phyloP scores from a whole-genome alignment of 2,113 vertebrate species.

The Corapipo altera region DNA sequence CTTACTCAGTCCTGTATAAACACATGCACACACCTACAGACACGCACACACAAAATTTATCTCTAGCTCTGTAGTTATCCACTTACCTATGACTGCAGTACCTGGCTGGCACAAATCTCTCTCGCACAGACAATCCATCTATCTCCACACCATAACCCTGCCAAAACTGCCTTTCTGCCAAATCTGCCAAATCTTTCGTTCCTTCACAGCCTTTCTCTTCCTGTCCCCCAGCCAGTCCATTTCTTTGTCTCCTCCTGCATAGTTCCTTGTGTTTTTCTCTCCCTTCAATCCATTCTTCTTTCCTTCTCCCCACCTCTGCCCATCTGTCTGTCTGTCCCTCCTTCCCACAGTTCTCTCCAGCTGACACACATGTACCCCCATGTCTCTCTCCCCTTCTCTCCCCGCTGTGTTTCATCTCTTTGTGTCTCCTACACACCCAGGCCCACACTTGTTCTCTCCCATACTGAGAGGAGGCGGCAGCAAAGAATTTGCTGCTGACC shows the following conservation, averaged over 20 bases:
- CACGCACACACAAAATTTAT: background rate
- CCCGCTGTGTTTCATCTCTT: background rate
- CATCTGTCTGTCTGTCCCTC: background rate
- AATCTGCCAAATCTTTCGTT: background rate
- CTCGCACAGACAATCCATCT: background rate
- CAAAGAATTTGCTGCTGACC: constrained; percentile 72
- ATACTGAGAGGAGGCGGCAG: constrained; percentile 55
- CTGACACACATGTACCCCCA: background rate
- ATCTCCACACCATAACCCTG: background rate
- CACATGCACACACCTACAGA: no score
- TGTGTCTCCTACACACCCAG: constrained; percentile 52
- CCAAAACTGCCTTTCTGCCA: background rate
- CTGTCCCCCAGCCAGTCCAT: background rate
- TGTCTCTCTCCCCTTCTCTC: background rate
- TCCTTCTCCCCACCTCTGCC: background rate
- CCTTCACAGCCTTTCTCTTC: background rate
- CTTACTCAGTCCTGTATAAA: background rate
- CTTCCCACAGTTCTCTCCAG: background rate
- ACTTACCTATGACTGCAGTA: background rate
- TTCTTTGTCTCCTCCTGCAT: background rate
- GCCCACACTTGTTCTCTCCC: constrained; percentile 51
- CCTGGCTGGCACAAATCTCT: background rate
- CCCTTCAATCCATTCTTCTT: background rate
- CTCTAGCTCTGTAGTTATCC: background rate
- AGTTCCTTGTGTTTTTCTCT: background rate